Base-by-base conservation (phyloP, 1,140 invertebrate species). In the Drosophila erecta region DNA sequence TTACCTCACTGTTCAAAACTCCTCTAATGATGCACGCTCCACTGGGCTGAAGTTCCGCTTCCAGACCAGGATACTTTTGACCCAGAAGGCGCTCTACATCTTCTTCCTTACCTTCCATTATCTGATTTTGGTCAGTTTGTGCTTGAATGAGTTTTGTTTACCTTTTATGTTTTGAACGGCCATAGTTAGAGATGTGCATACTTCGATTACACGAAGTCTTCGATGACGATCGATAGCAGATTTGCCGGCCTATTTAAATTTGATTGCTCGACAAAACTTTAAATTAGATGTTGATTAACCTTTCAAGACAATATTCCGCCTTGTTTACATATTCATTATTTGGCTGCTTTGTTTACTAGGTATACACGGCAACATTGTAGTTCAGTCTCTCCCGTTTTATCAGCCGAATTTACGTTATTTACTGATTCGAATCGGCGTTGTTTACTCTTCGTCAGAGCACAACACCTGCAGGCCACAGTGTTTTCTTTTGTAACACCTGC, bases 401-500 rank as follows among this genome's bases (percentile, higher is more conserved):
- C 74, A 40, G 50, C 12, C 43, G 37, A 55, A 55, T 70, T 60
- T 76, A 76, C 72, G 62, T 78, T 76, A 77, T 75, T 47, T 75
- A 75, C 72, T 75, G 72, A 75, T 75, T 75, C 17, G 35, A 57
- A 47, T 51, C 22, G 46, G 22, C 37, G 10, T 10, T 64, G 54
- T 70, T 70, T 70, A 46, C 66, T 70, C 50, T 56, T 64, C 65
- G 59, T 46, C 30, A 54, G 60, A 41, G 50, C 59, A 12, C 50
- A 64, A 70, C 66, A 70, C 66, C 66, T 70, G 66, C 59, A 50
- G 41, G 38, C 44, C 27, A 5, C 59, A 46, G 22, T 75, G 71
- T 76, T 61, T 62, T 37, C 76, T 59, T 51, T 67, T 79, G 65
- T 81, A 87, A 87, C 80, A 84, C 80, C 80, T 87, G 81, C 81